phyloP scores from a whole-genome alignment of 2,888 invertebrate species.

The Gymnosoma rotundatum region DNA sequence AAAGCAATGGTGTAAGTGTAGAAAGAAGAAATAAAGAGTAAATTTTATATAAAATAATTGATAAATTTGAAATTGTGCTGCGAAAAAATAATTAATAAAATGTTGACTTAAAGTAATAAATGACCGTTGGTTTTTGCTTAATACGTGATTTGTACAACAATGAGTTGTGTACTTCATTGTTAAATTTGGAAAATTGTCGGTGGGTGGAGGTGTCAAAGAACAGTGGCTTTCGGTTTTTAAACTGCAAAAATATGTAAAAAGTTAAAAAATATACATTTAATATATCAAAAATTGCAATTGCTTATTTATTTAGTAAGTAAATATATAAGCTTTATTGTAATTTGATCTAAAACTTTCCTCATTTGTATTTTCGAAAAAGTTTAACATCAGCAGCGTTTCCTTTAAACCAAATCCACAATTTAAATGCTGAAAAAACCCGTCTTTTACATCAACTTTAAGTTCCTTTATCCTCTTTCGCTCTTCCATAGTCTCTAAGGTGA shows the following conservation, averaged over 20 bases:
- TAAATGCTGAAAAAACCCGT: background rate
- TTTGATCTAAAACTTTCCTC: background rate
- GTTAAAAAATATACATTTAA: no score
- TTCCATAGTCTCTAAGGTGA: background rate
- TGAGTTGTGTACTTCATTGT: constrained; percentile 22
- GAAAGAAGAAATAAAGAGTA: constrained; percentile 10
- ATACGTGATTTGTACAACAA: constrained; percentile 56
- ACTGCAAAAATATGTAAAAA: no score
- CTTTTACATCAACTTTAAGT: background rate
- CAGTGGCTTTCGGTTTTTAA: no score
- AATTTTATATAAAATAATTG: constrained; percentile 20
- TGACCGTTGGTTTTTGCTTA: constrained; percentile 55
- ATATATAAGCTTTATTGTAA: no score
- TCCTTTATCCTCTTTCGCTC: background rate
- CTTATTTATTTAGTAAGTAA: no score
- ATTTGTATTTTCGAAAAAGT: background rate
- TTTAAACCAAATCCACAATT: background rate
- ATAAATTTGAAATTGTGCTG: constrained; percentile 17
- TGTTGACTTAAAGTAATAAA: constrained; percentile 26
- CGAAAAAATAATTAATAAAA: constrained; percentile 12
- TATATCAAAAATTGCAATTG: no score
- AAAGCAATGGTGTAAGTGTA: constrained; percentile 38
- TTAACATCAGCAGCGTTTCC: background rate
- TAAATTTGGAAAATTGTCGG: background rate
- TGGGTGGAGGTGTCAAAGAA: background rate